Percentiles rank a stretch among this genome's conserved stretches.
Evolutionary conservation across 2,797 vertebrate species (phyloP).

Genomic region (Erpetoichthys calabaricus): DNA sequence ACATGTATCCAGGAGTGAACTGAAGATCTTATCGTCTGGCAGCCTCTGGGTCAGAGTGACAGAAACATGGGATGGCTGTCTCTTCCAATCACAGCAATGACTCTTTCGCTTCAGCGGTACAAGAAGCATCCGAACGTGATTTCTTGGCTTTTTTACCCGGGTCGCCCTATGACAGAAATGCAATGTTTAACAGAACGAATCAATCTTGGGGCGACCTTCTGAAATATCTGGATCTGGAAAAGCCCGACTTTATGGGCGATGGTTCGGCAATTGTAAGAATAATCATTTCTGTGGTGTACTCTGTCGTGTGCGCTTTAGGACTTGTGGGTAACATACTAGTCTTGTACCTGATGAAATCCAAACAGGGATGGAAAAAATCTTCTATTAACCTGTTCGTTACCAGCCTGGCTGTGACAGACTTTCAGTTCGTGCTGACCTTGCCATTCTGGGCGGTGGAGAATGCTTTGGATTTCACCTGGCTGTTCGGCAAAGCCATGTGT

Average conservation of each 20-base stretch:
- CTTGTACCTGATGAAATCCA: constrained; percentile 78
- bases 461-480: constrained; percentile 84
- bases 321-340: constrained; percentile 81
- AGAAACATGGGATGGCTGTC: constrained; percentile 33
- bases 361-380: constrained; percentile 80
- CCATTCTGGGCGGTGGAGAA: constrained; percentile 96
- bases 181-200: constrained; percentile 32
- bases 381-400: constrained; percentile 87
- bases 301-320: constrained; percentile 78
- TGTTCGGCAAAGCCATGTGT: constrained; percentile 84
- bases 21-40: too few relatives aligned
- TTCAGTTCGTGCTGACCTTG: constrained; percentile 86
- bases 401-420: constrained; percentile 79
- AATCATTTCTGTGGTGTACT: constrained; percentile 72
- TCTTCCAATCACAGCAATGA: constrained; percentile 20
- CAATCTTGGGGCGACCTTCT: constrained; percentile 24
- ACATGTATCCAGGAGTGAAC: too few relatives aligned
- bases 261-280: constrained; percentile 58
- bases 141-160: constrained; percentile 24
- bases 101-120: constrained; percentile 30
- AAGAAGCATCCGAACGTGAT: constrained; percentile 23
- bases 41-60: neutral
- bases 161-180: constrained; percentile 31
- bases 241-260: constrained; percentile 34
- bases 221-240: constrained; percentile 20